Conservation (phyloP, 2,113 vertebrate genomes). For the Verasper variegatus region DNA sequence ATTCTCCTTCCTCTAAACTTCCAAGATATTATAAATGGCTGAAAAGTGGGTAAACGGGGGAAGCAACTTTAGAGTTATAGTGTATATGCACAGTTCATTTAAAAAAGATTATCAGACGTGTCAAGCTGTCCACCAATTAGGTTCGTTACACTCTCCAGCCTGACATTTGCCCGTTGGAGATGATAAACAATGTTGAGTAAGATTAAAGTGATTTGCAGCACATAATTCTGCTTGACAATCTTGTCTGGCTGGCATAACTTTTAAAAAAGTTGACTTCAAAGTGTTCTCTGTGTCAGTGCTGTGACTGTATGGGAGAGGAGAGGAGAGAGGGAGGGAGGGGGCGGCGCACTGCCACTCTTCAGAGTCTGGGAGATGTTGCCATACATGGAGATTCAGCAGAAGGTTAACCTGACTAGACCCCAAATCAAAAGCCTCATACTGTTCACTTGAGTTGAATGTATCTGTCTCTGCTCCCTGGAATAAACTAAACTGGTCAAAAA, state of each 20-base stretch:
- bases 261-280: conserved; percentile 68
- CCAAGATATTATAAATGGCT: conserved; percentile 30
- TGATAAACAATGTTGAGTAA: conserved; percentile 52
- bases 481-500: neutral
- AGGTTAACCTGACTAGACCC: conserved; percentile 15
- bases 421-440: conserved; percentile 16
- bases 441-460: neutral
- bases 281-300: conserved; percentile 56
- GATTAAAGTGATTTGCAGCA: conserved; percentile 64
- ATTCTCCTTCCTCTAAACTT: conserved; percentile 22
- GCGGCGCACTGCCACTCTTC: conserved; percentile 40
- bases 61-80: conserved; percentile 25
- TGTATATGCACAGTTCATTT: conserved; percentile 40
- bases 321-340: conserved; percentile 28
- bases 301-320: conserved; percentile 36
- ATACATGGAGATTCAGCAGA: conserved; percentile 26
- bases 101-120: conserved; percentile 50
- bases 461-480: conserved; percentile 7
- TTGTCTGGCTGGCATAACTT: conserved; percentile 57
- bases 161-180: conserved; percentile 47
- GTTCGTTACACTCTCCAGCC: conserved; percentile 43
- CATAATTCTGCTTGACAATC: conserved; percentile 58
- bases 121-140: conserved; percentile 37
- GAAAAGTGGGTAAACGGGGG: conserved; percentile 30
- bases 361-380: conserved; percentile 24